Conservation (phyloP, 2,888 invertebrate genomes). For the Harpalus rufipes region DNA sequence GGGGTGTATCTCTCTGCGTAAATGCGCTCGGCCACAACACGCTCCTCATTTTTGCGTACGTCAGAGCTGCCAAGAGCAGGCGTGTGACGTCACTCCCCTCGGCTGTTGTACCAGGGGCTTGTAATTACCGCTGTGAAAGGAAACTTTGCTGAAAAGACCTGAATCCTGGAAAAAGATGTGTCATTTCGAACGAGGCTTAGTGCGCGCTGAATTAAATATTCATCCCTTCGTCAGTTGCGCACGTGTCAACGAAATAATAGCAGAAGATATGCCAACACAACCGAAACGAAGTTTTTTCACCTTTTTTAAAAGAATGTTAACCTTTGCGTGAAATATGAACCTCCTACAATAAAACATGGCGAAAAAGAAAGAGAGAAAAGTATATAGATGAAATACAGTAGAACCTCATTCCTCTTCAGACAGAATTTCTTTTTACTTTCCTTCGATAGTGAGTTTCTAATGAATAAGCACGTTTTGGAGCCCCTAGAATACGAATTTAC, state of each 20-base stretch:
- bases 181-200: constrained; percentile 46
- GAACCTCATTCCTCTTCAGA: too few relatives aligned
- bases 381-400: too few relatives aligned
- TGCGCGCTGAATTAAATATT: constrained; percentile 49
- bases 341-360: too few relatives aligned
- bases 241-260: constrained; percentile 40
- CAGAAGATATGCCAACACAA: constrained; percentile 12
- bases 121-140: constrained; percentile 64
- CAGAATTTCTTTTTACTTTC: too few relatives aligned
- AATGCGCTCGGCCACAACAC: background rate
- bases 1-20: background rate
- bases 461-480: too few relatives aligned
- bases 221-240: constrained; percentile 35
- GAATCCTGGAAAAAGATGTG: constrained; percentile 59
- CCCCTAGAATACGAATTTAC: too few relatives aligned
- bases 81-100: constrained; percentile 46
- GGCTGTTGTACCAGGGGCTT: constrained; percentile 37
- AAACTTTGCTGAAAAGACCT: constrained; percentile 62
- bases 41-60: constrained; percentile 23
- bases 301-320: too few relatives aligned
- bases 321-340: too few relatives aligned
- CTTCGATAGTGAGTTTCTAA: too few relatives aligned
- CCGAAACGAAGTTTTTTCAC: background rate
- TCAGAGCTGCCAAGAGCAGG: constrained; percentile 39
- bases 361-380: too few relatives aligned